phyloP scores from a whole-genome alignment of 2,888 invertebrate species.

The Idaea aversata region DNA sequence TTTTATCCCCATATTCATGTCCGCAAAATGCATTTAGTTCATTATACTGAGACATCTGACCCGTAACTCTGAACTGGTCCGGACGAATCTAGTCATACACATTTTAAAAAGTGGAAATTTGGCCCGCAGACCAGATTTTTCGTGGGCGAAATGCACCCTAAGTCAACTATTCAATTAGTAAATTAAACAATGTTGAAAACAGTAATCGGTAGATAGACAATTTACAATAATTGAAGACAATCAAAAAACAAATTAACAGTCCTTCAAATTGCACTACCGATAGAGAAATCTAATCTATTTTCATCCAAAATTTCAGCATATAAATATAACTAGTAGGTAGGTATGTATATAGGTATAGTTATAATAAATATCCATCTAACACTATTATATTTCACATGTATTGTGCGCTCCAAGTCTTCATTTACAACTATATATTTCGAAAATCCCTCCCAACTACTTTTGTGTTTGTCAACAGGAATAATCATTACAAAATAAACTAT shows the following conservation, averaged over 20 bases:
- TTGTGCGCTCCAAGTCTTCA: slow-evolving; percentile 76
- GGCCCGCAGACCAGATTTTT: too few species aligned
- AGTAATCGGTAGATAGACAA: not conserved
- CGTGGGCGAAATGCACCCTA: too few species aligned
- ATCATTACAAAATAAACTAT: slow-evolving; percentile 15
- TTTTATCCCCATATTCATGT: too few species aligned
- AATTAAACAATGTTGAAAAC: too few species aligned
- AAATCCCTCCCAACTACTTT: slow-evolving; percentile 18
- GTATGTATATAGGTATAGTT: slow-evolving; percentile 3
- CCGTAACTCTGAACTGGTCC: too few species aligned
- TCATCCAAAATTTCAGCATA: not conserved
- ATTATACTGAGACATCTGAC: too few species aligned
- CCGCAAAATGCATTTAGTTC: too few species aligned
- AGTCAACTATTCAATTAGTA: too few species aligned
- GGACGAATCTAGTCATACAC: too few species aligned
- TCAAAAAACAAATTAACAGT: not conserved
- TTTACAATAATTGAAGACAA: not conserved
- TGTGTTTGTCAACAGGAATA: slow-evolving; percentile 10
- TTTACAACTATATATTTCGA: slow-evolving; percentile 21
- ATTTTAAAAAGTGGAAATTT: too few species aligned
- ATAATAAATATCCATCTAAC: slow-evolving; percentile 56
- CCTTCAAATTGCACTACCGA: not conserved
- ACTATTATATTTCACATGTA: slow-evolving; percentile 69
- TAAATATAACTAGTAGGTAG: not conserved
- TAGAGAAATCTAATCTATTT: not conserved